Base-by-base conservation (phyloP, 23 tunicate genomes). In the Botrylloides violaceus region DNA sequence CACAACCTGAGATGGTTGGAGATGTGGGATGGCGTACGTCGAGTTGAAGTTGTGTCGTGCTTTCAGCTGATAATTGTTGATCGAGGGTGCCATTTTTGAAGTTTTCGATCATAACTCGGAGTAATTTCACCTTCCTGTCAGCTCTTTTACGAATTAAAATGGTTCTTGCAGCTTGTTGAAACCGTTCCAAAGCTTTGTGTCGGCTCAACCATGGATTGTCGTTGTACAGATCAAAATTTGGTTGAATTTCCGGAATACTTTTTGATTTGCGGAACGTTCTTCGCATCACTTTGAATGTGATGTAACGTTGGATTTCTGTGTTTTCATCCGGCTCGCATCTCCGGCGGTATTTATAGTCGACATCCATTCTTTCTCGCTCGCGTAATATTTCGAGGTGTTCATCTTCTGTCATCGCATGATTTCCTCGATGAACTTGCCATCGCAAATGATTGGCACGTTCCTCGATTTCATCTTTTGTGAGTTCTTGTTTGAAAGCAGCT, bases 121-220 rank as follows among this genome's bases (percentile, higher is more conserved):
- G 53, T 80, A 78, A 59, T 34, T 77, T 80, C 3, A 82, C 80
- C 77, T 82, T 88, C 66, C 73, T 81, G 37, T 92, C 87, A 22
- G 87, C 98, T 32, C 93, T 53, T 21, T 74, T 36, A 20, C 93
- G 77, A 31, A 92, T 80, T 25, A 92, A 49, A 31, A 92, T 66
- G 12, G 93, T 92, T 24, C 88, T 61, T 0, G 93, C 98, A n/a
- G 98, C 98, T 74, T 92, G 98, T 63, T 82, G 92, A 58, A 92
- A 92, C 12, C 98, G 82, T 12, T 61, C 73, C 34, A 92, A 32
- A n/a, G 98, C 98, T 36, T 79, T 53, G 34, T 92, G 98, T 4
- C 93, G 58, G 3, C 34, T 59, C 26, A 84, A 61, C 98, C 98
- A 92, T 3, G 94, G 79, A 18, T 80, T 80, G 77, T 92, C 85